Conservation (phyloP, 2,113 vertebrate genomes). For the Caranx melampygus region DNA sequence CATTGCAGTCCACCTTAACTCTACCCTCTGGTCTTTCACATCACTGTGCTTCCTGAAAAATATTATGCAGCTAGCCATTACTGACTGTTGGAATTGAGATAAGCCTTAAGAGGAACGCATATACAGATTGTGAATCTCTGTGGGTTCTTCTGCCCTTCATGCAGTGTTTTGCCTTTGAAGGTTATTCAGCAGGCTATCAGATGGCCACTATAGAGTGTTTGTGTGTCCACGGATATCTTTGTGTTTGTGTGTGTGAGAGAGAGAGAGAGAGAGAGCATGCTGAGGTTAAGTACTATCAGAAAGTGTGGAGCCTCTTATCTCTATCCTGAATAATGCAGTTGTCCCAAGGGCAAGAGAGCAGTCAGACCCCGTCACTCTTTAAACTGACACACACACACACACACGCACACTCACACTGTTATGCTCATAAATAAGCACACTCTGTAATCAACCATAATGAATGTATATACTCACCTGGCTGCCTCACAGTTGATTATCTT, state of each 20-base stretch:
- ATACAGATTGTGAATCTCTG: constrained; percentile 16
- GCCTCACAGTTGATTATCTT: constrained; percentile 33
- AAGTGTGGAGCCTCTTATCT: constrained; percentile 57
- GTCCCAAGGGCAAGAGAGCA: constrained; percentile 32
- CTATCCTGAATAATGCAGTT: constrained; percentile 57
- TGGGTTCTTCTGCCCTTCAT: constrained; percentile 23
- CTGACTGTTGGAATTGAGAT: constrained; percentile 9
- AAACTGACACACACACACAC: constrained; percentile 18
- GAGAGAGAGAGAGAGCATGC: constrained; percentile 22
- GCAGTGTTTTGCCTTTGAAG: constrained; percentile 42
- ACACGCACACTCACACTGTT: constrained; percentile 2
- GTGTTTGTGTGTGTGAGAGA: constrained; percentile 11
- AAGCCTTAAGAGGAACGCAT: neutral
- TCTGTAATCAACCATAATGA: constrained; percentile 40
- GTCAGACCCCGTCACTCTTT: constrained; percentile 2
- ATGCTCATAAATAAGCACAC: constrained; percentile 7
- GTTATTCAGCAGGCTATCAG: constrained; percentile 52
- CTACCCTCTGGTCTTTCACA: neutral
- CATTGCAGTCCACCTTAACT: too few relatives aligned
- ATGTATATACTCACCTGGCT: constrained; percentile 29
- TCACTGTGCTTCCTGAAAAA: neutral
- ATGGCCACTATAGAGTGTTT: constrained; percentile 24
- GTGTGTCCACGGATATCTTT: constrained; percentile 26
- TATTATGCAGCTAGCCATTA: neutral
- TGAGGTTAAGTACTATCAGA: constrained; percentile 59